Percentiles rank a stretch among this genome's conserved stretches.
These are phyloP conservation scores for Epizoanthus illoricatus DNA, from an alignment of 92 coral and sea anemone genomes.

Conservation along the genomic window DNA sequence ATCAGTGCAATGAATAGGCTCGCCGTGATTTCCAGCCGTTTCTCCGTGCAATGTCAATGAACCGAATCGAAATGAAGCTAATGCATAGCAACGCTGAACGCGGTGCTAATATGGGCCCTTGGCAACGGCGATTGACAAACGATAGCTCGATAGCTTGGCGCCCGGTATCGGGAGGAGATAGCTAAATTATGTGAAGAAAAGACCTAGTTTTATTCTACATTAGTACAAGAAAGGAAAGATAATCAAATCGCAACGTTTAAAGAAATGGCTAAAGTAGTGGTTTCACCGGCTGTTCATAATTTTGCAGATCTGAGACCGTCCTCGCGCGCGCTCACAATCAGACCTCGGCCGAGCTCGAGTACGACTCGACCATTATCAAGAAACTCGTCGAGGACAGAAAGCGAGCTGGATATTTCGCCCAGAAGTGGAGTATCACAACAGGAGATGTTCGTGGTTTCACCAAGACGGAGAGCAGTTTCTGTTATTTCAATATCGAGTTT, in stretches of 20 bases:
- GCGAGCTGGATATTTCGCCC: conserved; percentile 56
- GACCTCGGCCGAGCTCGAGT: conserved; percentile 73
- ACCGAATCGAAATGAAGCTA: too few species aligned
- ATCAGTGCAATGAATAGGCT: too few species aligned
- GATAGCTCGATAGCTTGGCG: too few species aligned
- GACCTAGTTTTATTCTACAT: too few species aligned
- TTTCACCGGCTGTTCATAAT: conserved; percentile 74
- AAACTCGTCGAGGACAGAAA: conserved; percentile 49
- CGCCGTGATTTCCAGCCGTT: too few species aligned
- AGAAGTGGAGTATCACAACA: conserved; percentile 47
- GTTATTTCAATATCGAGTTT: conserved; percentile 54
- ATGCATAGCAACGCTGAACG: too few species aligned
- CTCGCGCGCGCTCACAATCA: conserved; percentile 73
- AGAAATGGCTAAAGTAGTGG: conserved; percentile 81
- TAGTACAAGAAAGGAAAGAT: background rate
- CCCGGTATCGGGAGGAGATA: too few species aligned
- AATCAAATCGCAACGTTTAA: background rate
- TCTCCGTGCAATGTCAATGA: too few species aligned
- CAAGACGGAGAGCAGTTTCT: conserved; percentile 65
- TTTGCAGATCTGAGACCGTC: conserved; percentile 79
- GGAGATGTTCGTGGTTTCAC: conserved; percentile 32
- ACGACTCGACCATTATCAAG: conserved; percentile 66
- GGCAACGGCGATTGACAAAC: too few species aligned
- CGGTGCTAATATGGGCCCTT: too few species aligned
- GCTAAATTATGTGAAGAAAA: too few species aligned